phyloP scores from a whole-genome alignment of 92 coral and sea anemone genomes.

The Umimayanthus chanpuru region DNA sequence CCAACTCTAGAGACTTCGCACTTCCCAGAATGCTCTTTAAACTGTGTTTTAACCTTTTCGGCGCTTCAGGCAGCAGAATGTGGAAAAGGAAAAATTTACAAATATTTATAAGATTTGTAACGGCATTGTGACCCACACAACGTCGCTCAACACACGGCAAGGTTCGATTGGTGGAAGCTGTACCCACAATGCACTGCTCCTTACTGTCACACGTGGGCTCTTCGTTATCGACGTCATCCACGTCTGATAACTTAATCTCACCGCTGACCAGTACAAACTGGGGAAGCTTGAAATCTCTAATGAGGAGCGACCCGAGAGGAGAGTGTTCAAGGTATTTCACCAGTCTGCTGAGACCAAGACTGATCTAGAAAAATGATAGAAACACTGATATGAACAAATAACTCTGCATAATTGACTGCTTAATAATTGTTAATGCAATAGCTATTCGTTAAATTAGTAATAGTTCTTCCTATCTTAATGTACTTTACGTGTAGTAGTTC shows the following conservation, averaged over 20 bases:
- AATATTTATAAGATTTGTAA: conserved; percentile 61
- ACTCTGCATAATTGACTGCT: too few species aligned
- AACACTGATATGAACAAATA: not conserved
- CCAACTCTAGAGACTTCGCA: conserved; percentile 50
- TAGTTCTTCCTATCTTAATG: not conserved
- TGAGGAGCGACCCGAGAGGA: conserved; percentile 86
- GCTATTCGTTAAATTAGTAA: too few species aligned
- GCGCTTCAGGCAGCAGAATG: conserved; percentile 86
- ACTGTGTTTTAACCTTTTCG: conserved; percentile 50
- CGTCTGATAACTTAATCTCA: conserved; percentile 83
- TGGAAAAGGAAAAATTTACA: conserved; percentile 66
- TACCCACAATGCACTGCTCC: conserved; percentile 75
- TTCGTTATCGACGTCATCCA: conserved; percentile 96
- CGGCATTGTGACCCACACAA: conserved; percentile 74
- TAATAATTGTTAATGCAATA: too few species aligned
- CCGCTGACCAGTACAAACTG: conserved; percentile 90
- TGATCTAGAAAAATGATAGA: conserved; percentile 60
- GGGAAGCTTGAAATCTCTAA: conserved; percentile 85
- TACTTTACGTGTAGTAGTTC: not conserved
- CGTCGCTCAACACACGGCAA: conserved; percentile 69
- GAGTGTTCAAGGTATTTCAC: conserved; percentile 70
- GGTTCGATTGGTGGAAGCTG: conserved; percentile 63
- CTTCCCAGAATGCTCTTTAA: conserved; percentile 55
- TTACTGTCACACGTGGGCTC: conserved; percentile 64
- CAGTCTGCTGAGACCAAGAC: conserved; percentile 84